phyloP scores from a whole-genome alignment of 2,797 vertebrate species.

The Kryptolebias ocellatus region DNA sequence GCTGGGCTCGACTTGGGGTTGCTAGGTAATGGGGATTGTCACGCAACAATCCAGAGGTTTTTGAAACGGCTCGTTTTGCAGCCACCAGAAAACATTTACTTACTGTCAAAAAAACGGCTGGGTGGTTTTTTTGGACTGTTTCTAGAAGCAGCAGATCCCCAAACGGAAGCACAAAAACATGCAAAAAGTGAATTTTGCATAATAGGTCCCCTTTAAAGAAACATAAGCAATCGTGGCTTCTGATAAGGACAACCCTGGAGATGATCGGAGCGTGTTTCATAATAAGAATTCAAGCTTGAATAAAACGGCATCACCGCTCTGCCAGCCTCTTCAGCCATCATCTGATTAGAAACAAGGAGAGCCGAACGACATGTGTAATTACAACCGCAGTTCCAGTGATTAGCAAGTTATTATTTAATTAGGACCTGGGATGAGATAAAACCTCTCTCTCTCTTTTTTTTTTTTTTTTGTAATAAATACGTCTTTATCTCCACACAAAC shows the following conservation, averaged over 20 bases:
- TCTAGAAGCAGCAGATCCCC: no score
- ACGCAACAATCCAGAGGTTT: no score
- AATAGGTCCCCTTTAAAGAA: not conserved
- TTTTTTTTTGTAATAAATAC: conserved; percentile 5
- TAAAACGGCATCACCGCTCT: conserved; percentile 8
- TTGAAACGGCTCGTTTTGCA: no score
- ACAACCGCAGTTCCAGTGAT: conserved; percentile 62
- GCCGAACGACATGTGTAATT: conserved; percentile 58
- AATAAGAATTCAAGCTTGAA: conserved; percentile 44
- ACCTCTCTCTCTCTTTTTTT: no score
- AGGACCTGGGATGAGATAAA: conserved; percentile 21
- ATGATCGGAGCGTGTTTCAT: not conserved
- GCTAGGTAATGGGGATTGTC: no score
- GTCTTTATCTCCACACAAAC: not conserved
- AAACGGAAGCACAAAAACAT: no score
- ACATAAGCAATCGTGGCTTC: not conserved
- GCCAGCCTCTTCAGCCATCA: conserved; percentile 35
- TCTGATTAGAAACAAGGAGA: conserved; percentile 55
- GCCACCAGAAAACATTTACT: no score
- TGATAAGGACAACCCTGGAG: not conserved
- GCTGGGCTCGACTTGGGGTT: no score
- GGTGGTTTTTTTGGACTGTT: no score
- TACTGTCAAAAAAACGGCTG: no score
- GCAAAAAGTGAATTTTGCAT: no score
- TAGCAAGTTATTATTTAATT: conserved; percentile 65